These are phyloP conservation scores for Gadopsis bispinosus DNA, from an alignment of 2,797 vertebrate genomes.

Conservation along the genomic window DNA sequence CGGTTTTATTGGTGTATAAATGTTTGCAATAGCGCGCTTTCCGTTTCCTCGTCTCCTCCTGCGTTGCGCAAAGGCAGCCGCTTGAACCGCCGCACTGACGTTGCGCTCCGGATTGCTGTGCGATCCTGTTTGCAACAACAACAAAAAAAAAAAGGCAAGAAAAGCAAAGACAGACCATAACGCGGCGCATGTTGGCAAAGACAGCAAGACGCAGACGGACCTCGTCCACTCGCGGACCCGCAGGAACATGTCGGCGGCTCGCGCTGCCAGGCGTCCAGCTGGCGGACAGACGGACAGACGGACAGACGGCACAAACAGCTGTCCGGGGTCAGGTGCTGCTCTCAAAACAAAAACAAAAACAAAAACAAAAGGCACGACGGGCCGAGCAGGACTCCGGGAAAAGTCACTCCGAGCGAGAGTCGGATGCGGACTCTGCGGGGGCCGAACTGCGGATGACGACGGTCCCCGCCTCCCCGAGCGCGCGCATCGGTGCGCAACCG, in stretches of 20 bases:
- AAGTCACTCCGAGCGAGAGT: neutral
- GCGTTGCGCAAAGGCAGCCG: constrained; percentile 24
- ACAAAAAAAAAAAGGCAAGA: too few relatives aligned
- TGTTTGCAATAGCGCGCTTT: neutral
- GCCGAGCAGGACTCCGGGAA: neutral
- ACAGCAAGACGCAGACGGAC: constrained; percentile 55
- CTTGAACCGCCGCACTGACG: neutral
- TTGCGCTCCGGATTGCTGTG: neutral
- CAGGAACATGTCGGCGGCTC: too few relatives aligned
- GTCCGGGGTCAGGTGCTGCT: accelerated
- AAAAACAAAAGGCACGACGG: too few relatives aligned
- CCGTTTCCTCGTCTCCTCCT: constrained; percentile 56
- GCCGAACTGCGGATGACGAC: neutral
- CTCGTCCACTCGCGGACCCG: constrained; percentile 67
- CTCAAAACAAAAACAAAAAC: too few relatives aligned
- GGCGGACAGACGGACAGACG: too few relatives aligned
- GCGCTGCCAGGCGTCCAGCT: too few relatives aligned
- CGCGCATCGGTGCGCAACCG: neutral
- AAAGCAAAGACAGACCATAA: too few relatives aligned
- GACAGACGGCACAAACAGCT: neutral
- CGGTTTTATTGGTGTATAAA: neutral
- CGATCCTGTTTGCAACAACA: neutral
- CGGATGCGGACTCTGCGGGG: constrained; percentile 12
- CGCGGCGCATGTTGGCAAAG: neutral
- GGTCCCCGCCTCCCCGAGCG: constrained; percentile 3